A percentile compares a stretch with the other conserved stretches of the same genome.
These are phyloP conservation scores for Sula dactylatra DNA, from an alignment of 2,113 vertebrate species.

Conservation along the genomic window DNA sequence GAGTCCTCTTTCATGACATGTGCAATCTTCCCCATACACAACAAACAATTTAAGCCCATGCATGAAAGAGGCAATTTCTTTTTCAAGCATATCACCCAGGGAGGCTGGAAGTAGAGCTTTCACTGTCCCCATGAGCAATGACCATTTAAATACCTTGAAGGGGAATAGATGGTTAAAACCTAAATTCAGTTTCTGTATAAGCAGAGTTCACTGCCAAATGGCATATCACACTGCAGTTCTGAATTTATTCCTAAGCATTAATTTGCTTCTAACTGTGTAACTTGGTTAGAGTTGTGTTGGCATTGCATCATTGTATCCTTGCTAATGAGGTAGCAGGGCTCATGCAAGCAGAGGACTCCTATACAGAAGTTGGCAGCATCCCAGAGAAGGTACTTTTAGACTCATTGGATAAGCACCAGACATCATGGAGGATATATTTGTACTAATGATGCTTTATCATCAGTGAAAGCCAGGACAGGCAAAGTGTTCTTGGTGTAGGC, in stretches of 20 bases:
- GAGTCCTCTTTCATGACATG: neutral
- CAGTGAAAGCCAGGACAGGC: neutral
- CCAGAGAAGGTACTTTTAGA: neutral
- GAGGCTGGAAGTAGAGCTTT: neutral
- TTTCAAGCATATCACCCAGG: rapidly evolving
- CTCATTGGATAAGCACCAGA: neutral
- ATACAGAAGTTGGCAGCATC: neutral
- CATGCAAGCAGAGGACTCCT: neutral
- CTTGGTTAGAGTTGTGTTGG: neutral
- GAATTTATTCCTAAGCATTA: neutral
- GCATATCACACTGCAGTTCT: neutral
- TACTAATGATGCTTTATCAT: neutral
- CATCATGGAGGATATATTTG: neutral
- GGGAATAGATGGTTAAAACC: neutral
- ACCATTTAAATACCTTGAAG: neutral
- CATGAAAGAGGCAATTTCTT: neutral
- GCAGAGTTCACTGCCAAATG: neutral
- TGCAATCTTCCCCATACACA: neutral
- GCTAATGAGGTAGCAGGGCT: neutral
- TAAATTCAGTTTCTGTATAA: neutral
- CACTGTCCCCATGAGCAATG: neutral
- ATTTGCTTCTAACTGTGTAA: neutral
- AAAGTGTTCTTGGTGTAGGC: neutral
- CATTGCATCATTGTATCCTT: neutral
- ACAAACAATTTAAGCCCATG: neutral